phyloP scores from a whole-genome alignment of 2,888 invertebrate species.

The Epinotia demarniana region DNA sequence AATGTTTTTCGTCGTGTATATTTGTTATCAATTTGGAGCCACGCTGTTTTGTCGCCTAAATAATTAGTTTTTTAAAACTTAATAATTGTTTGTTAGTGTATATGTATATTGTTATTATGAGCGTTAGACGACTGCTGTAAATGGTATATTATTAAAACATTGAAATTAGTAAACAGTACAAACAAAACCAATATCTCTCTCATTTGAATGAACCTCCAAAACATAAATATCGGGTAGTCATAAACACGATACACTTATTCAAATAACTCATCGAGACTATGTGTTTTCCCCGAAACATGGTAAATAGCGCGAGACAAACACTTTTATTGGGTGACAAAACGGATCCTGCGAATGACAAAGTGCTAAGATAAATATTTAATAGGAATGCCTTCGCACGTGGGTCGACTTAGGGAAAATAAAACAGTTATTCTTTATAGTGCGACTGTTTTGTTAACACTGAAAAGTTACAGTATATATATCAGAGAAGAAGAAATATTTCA shows the following conservation, averaged over 20 bases:
- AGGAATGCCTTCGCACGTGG: not conserved
- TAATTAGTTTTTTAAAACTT: too few species aligned
- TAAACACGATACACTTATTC: constrained; percentile 5
- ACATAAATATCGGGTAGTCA: not conserved
- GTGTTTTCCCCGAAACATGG: constrained; percentile 10
- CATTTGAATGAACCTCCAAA: not conserved
- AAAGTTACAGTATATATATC: not conserved
- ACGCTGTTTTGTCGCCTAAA: too few species aligned
- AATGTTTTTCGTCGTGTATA: too few species aligned
- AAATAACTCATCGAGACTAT: not conserved
- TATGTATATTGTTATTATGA: too few species aligned
- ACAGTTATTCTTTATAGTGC: not conserved
- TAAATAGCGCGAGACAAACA: constrained; percentile 32
- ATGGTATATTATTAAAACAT: too few species aligned
- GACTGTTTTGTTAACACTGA: not conserved
- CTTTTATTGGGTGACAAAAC: constrained; percentile 32
- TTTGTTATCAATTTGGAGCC: too few species aligned
- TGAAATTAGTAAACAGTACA: not conserved
- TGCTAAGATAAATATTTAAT: constrained; percentile 41
- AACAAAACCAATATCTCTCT: not conserved
- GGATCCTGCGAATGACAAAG: constrained; percentile 27
- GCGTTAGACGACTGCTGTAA: too few species aligned
- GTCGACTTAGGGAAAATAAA: constrained; percentile 3
- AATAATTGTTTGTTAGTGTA: too few species aligned
- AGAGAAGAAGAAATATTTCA: too few species aligned